These are phyloP conservation scores for Polymixis flavicincta DNA, from an alignment of 2,888 invertebrate genomes.

Conservation along the genomic window DNA sequence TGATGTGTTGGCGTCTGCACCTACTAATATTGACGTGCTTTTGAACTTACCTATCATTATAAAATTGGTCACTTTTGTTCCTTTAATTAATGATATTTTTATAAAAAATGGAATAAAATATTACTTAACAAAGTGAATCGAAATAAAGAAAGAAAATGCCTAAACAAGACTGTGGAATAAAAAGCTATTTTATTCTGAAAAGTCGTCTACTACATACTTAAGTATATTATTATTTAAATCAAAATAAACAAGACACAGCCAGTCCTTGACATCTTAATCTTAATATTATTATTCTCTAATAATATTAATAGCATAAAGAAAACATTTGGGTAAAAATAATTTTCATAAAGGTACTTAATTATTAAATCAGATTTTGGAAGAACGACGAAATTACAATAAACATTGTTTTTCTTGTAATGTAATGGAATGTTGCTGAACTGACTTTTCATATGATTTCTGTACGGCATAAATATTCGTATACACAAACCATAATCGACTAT, in stretches of 20 bases:
- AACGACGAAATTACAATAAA: background rate
- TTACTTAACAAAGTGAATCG: background rate
- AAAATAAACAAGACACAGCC: constrained; percentile 48
- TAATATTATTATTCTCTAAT: background rate
- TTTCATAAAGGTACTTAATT: background rate
- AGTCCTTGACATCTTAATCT: constrained; percentile 26
- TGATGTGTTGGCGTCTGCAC: too few species aligned
- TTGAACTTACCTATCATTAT: background rate
- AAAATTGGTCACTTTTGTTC: constrained; percentile 12
- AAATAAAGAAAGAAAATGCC: background rate
- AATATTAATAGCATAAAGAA: background rate
- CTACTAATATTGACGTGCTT: too few species aligned
- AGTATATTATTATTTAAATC: background rate
- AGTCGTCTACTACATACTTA: background rate
- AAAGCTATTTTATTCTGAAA: background rate
- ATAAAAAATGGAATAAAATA: background rate
- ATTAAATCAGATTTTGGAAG: background rate
- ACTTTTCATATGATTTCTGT: too few species aligned
- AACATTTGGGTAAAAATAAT: constrained; percentile 2
- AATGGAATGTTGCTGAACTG: constrained; percentile 2
- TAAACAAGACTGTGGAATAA: background rate
- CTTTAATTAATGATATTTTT: background rate
- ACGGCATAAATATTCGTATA: background rate
- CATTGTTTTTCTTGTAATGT: background rate
- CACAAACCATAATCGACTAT: background rate